Percentiles rank a stretch among this genome's conserved stretches.
Conservation (phyloP, 2,888 invertebrate genomes). For the Cepaea hortensis region DNA sequence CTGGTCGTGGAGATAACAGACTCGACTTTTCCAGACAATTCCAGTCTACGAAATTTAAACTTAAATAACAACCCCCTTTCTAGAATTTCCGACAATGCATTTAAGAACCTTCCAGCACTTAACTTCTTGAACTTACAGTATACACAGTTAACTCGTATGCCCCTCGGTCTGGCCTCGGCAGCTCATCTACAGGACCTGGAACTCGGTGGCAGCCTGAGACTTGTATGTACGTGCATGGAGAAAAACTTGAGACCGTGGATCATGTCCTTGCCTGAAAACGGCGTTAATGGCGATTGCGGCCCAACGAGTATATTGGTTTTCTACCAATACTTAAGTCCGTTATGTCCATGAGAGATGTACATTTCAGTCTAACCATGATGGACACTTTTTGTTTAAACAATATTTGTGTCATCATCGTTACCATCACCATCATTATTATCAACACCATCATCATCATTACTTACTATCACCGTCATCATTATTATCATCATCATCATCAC, state of each 20-base stretch:
- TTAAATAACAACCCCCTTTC: neutral
- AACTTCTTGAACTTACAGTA: neutral
- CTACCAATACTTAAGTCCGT: neutral
- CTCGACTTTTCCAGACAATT: neutral
- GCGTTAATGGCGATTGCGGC: neutral
- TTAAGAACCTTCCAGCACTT: neutral
- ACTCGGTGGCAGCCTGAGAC: neutral
- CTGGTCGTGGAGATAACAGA: neutral
- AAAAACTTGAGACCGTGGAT: neutral
- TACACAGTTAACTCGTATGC: neutral
- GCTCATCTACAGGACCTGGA: neutral
- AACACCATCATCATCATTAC: too few relatives aligned
- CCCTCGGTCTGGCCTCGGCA: neutral
- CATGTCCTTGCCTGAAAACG: too few relatives aligned
- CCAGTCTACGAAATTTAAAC: neutral
- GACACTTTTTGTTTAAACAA: too few relatives aligned
- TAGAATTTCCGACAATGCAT: neutral
- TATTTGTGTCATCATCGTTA: neutral
- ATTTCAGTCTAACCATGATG: neutral
- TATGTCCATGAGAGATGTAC: neutral
- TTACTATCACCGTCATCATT: too few relatives aligned
- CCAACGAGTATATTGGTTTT: neutral
- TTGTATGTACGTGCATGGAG: slow-evolving; percentile 5
- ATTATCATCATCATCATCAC: too few relatives aligned
- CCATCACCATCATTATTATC: neutral